Percentiles rank a stretch among this genome's conserved stretches.
These are phyloP conservation scores for Scolanthus callimorphus DNA, from an alignment of 92 coral and sea anemone species.

Conservation along the genomic window DNA sequence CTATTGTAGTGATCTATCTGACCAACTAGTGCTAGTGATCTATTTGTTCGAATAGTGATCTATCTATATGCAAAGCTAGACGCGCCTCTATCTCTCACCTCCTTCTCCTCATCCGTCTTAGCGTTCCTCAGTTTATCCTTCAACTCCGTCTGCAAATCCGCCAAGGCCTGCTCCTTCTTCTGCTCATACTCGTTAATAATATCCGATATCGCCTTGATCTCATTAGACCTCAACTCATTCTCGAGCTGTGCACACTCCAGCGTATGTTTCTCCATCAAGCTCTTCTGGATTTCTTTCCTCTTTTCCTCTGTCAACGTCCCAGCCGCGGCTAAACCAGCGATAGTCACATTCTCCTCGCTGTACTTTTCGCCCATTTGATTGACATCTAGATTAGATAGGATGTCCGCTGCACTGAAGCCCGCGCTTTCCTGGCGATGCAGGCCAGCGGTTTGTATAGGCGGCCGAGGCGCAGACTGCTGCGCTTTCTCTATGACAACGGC, in stretches of 20 bases:
- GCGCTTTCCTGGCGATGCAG: conserved; percentile 26
- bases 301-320: conserved; percentile 88
- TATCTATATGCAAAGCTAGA: too few relatives aligned
- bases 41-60: too few relatives aligned
- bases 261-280: conserved; percentile 93
- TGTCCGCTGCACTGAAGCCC: conserved; percentile 70
- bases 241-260: conserved; percentile 93
- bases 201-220: conserved; percentile 83
- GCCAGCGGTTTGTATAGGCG: background rate
- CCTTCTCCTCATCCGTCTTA: conserved; percentile 75
- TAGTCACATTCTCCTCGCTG: conserved; percentile 87
- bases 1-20: too few relatives aligned
- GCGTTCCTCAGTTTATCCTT: conserved; percentile 62
- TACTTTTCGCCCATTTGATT: conserved; percentile 95
- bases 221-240: conserved; percentile 82
- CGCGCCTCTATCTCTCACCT: conserved; percentile 4
- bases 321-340: conserved; percentile 79
- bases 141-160: conserved; percentile 65
- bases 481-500: background rate
- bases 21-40: too few relatives aligned
- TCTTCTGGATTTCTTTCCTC: conserved; percentile 79
- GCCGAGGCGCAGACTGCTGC: background rate
- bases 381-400: conserved; percentile 76
- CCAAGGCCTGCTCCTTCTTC: conserved; percentile 69
- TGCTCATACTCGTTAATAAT: conserved; percentile 84